Evolutionary conservation across 2,888 invertebrate species (phyloP).

Genomic region (Tenthredo mesomela): DNA sequence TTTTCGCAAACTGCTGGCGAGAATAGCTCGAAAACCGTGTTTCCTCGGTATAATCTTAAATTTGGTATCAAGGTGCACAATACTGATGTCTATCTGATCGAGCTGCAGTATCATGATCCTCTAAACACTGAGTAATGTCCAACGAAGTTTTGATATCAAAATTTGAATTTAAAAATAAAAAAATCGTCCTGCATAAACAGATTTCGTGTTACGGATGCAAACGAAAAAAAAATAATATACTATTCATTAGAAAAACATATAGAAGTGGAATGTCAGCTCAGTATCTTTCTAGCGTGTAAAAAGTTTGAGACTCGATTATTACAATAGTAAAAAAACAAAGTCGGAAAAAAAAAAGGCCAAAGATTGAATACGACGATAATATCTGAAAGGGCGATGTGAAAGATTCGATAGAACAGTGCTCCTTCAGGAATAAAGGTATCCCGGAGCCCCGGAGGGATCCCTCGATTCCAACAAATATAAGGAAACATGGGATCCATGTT

Average conservation of each 20-base stretch:
- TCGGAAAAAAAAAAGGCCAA: neutral
- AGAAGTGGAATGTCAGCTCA: neutral
- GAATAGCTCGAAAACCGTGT: neutral
- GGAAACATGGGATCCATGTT: neutral
- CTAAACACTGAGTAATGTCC: neutral
- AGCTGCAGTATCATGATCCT: neutral
- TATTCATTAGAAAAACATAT: no score
- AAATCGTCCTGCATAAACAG: neutral
- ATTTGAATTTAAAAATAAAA: neutral
- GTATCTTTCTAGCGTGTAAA: neutral
- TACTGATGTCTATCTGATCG: neutral
- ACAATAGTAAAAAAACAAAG: neutral
- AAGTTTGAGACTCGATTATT: neutral
- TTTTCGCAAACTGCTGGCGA: neutral
- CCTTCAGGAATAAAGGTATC: neutral
- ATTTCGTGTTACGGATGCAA: neutral
- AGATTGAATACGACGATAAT: constrained; percentile 6
- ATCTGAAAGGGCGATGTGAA: neutral
- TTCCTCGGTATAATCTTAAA: neutral
- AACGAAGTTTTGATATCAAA: neutral
- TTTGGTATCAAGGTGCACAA: neutral
- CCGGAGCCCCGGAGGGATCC: neutral
- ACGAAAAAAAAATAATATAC: no score
- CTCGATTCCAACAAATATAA: neutral
- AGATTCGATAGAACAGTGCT: neutral